Evolutionary conservation across 1,140 invertebrate species (phyloP).

Genomic region (Halotydeus destructor): DNA sequence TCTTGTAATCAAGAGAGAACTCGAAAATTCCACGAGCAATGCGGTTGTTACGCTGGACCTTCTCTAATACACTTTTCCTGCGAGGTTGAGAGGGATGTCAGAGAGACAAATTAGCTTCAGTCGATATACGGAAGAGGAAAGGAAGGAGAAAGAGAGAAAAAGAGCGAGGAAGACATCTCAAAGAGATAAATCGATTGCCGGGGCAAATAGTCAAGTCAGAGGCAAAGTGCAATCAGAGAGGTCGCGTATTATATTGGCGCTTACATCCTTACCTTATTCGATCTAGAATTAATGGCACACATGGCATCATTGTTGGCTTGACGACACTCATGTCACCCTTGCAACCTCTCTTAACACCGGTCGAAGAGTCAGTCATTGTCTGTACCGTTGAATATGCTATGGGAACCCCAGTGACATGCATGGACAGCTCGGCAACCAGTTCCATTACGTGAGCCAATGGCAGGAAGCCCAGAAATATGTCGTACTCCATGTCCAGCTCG

Average conservation of each 20-base stretch:
- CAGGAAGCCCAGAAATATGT: conserved; percentile 75
- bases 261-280: conserved; percentile 24
- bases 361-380: conserved; percentile 80
- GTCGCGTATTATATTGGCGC: no score
- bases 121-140: no score
- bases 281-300: conserved; percentile 47
- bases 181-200: no score
- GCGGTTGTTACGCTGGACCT: conserved; percentile 47
- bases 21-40: conserved; percentile 60
- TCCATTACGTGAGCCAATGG: conserved; percentile 95
- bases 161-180: no score
- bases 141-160: no score
- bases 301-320: conserved; percentile 75
- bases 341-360: conserved; percentile 73
- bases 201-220: no score
- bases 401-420: conserved; percentile 46
- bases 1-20: conserved; percentile 78
- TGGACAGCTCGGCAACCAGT: conserved; percentile 40
- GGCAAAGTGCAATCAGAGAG: no score
- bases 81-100: no score
- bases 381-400: conserved; percentile 90
- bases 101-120: no score
- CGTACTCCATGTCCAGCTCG: conserved; percentile 22
- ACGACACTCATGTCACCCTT: conserved; percentile 67
- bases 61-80: conserved; percentile 70